Conservation (phyloP, 2,888 invertebrate genomes). For the Entomobrya proxima region DNA sequence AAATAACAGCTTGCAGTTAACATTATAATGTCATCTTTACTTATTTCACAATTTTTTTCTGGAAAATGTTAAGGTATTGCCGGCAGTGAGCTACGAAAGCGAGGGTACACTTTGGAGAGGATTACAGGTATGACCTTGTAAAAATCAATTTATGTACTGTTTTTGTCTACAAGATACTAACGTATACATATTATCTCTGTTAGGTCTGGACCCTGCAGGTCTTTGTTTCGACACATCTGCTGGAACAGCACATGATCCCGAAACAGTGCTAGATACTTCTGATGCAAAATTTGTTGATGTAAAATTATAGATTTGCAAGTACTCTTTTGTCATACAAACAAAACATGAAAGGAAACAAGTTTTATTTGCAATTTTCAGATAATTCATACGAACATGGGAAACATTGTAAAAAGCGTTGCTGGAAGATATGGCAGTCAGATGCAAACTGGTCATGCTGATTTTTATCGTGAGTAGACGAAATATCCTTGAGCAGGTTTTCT, state of each 20-base stretch:
- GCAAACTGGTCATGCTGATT: conserved; percentile 49
- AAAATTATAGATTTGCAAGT: too few relatives aligned
- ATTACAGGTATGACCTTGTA: conserved; percentile 55
- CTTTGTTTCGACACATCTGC: conserved; percentile 40
- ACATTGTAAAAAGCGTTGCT: conserved; percentile 25
- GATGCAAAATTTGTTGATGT: conserved; percentile 60
- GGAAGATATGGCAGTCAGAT: conserved; percentile 50
- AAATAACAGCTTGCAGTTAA: conserved; percentile 12
- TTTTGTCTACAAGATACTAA: too few relatives aligned
- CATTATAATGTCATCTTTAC: neutral
- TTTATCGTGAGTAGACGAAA: conserved; percentile 57
- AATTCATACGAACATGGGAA: conserved; percentile 61
- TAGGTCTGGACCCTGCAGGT: conserved; percentile 60
- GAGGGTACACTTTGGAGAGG: neutral
- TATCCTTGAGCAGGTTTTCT: too few relatives aligned
- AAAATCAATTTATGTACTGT: too few relatives aligned
- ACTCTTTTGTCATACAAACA: too few relatives aligned
- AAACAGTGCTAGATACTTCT: conserved; percentile 2
- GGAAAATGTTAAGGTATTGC: conserved; percentile 1
- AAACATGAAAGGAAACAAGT: too few relatives aligned
- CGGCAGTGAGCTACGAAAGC: conserved; percentile 9
- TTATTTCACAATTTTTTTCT: neutral
- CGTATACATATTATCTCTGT: neutral
- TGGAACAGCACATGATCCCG: neutral
- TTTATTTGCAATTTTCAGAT: conserved; percentile 46